Evolutionary conservation across 2,888 invertebrate species (phyloP).

Genomic region (Trissolcus japonicus): DNA sequence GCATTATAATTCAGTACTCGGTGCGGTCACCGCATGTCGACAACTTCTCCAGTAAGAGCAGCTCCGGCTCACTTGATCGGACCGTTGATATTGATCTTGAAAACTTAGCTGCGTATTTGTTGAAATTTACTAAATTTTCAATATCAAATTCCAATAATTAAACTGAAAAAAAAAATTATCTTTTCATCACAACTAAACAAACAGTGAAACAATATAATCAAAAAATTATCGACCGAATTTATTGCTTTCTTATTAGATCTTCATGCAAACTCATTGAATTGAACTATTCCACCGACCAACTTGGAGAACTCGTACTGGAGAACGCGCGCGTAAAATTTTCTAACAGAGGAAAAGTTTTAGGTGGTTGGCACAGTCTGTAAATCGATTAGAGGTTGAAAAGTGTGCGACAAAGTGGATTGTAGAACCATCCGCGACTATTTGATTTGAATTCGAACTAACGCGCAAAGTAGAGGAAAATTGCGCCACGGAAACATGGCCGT

Average conservation of each 20-base stretch:
- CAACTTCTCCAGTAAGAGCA: conserved; percentile 44
- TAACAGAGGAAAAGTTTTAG: conserved; percentile 34
- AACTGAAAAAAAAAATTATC: too few relatives aligned
- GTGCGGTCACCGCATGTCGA: conserved; percentile 47
- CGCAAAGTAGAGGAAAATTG: conserved; percentile 29
- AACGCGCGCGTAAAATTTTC: conserved; percentile 17
- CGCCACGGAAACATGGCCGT: conserved; percentile 79
- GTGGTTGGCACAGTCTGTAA: conserved; percentile 12
- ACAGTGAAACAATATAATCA: too few relatives aligned
- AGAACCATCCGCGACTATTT: conserved; percentile 15
- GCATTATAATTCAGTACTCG: conserved; percentile 54
- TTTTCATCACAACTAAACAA: too few relatives aligned
- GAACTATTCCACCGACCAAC: conserved; percentile 4
- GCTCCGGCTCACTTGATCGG: conserved; percentile 15
- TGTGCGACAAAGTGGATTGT: conserved; percentile 31
- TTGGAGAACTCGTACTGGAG: conserved; percentile 10
- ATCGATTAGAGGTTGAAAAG: conserved; percentile 15
- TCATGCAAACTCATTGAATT: conserved; percentile 10
- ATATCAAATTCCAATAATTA: too few relatives aligned
- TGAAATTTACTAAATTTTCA: too few relatives aligned
- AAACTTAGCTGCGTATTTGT: neutral
- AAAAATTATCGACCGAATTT: too few relatives aligned
- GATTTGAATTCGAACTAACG: conserved; percentile 32
- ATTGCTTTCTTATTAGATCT: too few relatives aligned
- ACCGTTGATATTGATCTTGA: neutral